These are phyloP conservation scores for Panulirus ornatus DNA, from an alignment of 1,140 invertebrate species.

Conservation along the genomic window DNA sequence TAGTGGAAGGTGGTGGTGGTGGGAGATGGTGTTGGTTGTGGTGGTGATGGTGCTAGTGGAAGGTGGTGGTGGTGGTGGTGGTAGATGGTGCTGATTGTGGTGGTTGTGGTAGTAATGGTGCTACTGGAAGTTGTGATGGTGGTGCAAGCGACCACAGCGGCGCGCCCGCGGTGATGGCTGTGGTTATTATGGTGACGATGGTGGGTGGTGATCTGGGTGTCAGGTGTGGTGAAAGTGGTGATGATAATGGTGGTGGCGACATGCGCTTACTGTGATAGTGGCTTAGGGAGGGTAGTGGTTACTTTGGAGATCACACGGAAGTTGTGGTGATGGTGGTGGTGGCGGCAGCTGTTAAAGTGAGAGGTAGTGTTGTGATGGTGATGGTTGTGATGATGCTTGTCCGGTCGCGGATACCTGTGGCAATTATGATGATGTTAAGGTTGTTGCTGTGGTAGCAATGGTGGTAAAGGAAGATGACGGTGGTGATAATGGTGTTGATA, in stretches of 20 bases:
- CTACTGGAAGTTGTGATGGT: no score
- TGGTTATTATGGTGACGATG: no score
- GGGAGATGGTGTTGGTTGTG: background rate
- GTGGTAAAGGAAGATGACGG: background rate
- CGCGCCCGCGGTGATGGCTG: no score
- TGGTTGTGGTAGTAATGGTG: slow-evolving; percentile 3
- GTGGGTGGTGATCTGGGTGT: background rate
- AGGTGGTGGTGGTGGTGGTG: background rate
- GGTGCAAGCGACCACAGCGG: no score
- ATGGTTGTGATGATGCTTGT: no score
- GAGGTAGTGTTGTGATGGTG: no score
- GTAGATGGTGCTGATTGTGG: background rate
- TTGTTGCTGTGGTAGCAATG: background rate
- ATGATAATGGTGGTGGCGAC: background rate
- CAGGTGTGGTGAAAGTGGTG: background rate
- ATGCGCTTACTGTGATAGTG: background rate
- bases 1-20: background rate
- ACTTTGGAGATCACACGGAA: background rate
- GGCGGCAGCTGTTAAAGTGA: background rate
- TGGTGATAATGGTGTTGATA: background rate
- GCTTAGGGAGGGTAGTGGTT: background rate
- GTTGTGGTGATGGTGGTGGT: background rate
- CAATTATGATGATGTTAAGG: no score
- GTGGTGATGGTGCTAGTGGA: background rate
- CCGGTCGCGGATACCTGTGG: no score